Evolutionary conservation across 1,140 invertebrate species (phyloP).

Genomic region (Lordiphosa stackelbergi): DNA sequence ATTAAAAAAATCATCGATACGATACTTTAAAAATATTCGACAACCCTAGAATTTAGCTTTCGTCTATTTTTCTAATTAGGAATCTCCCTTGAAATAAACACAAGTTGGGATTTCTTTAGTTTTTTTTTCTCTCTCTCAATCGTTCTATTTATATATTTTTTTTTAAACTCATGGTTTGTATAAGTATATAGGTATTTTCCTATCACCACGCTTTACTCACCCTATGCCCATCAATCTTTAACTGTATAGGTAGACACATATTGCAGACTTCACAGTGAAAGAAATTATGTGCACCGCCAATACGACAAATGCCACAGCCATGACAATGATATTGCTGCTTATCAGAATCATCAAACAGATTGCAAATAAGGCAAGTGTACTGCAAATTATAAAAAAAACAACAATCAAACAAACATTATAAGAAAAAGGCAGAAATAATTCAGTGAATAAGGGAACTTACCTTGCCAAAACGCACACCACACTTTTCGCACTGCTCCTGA

Average conservation of each 20-base stretch:
- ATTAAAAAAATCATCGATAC: too few relatives aligned
- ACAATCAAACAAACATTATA: not conserved
- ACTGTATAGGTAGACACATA: slow-evolving; percentile 88
- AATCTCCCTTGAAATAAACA: too few relatives aligned
- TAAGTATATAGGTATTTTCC: too few relatives aligned
- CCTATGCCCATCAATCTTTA: slow-evolving; percentile 87
- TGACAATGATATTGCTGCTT: slow-evolving; percentile 93
- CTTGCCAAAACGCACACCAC: slow-evolving; percentile 87
- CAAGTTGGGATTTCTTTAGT: too few relatives aligned
- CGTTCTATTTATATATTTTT: too few relatives aligned
- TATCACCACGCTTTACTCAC: slow-evolving; percentile 78
- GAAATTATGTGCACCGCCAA: slow-evolving; percentile 90
- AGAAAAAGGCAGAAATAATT: not conserved
- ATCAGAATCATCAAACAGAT: slow-evolving; percentile 92
- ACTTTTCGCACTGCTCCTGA: slow-evolving; percentile 85
- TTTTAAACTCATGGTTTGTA: too few relatives aligned
- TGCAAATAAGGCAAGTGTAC: slow-evolving; percentile 92
- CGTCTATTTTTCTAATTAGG: too few relatives aligned
- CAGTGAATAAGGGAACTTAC: slow-evolving; percentile 21
- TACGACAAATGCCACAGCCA: slow-evolving; percentile 91
- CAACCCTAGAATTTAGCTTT: too few relatives aligned
- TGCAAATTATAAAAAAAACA: slow-evolving; percentile 76
- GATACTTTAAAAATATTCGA: too few relatives aligned
- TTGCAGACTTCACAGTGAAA: slow-evolving; percentile 93
- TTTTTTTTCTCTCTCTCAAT: too few relatives aligned